These are phyloP conservation scores for Cydia strobilella DNA, from an alignment of 1,140 invertebrate genomes.

Conservation along the genomic window DNA sequence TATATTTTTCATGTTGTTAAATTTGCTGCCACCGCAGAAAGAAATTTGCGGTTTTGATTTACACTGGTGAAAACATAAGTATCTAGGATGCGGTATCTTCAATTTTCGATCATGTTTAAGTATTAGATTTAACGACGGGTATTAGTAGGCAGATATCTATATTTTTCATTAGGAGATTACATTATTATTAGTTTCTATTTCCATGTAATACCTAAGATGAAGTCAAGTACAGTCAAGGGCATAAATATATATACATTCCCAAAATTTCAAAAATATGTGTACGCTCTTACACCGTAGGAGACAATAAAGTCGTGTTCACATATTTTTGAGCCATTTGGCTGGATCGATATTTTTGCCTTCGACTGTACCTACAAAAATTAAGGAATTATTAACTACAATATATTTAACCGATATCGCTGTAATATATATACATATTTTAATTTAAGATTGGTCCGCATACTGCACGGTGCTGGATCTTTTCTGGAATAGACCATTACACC, in stretches of 20 bases:
- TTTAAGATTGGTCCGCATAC: background rate
- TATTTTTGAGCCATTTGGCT: no score
- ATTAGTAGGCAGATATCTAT: background rate
- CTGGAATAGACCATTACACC: background rate
- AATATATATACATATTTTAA: background rate
- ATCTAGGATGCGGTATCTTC: slow-evolving; percentile 11
- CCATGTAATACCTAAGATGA: no score
- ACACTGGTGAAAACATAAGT: slow-evolving; percentile 17
- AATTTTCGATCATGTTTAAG: background rate
- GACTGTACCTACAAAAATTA: no score
- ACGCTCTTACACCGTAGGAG: no score
- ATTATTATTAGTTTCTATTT: background rate
- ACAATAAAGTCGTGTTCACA: no score
- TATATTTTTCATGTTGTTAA: background rate
- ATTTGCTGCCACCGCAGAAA: background rate
- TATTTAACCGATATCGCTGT: background rate
- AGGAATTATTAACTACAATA: no score
- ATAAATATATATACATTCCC: no score
- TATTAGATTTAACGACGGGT: background rate
- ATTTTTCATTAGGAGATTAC: background rate
- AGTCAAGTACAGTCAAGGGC: no score
- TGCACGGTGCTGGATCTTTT: background rate
- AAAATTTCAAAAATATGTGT: no score
- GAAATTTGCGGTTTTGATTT: slow-evolving; percentile 9
- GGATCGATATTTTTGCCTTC: no score